These are phyloP conservation scores for Heloderma charlesbogerti DNA, from an alignment of 2,113 vertebrate species.

Conservation along the genomic window DNA sequence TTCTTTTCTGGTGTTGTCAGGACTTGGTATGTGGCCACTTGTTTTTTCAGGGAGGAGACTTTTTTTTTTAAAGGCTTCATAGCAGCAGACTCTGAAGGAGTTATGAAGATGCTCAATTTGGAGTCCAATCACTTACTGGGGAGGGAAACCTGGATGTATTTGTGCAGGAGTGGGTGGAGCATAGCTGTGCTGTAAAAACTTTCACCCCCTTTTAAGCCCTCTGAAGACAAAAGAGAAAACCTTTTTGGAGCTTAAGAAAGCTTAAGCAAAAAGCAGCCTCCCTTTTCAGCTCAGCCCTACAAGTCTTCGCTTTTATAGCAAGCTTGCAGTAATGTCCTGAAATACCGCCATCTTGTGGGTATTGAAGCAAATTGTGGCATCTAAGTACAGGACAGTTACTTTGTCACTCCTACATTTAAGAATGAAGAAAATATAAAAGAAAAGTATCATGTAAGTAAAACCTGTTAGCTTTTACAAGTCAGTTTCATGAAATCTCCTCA, in stretches of 20 bases:
- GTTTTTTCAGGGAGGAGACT: neutral
- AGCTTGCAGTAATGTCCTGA: slow-evolving; percentile 34
- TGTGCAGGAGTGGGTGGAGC: neutral
- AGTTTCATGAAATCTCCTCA: neutral
- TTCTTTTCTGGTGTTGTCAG: too few species aligned
- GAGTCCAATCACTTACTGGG: neutral
- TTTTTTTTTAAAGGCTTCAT: neutral
- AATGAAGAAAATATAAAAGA: neutral
- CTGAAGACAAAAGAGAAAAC: neutral
- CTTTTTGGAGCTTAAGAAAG: neutral
- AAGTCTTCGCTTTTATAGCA: slow-evolving; percentile 9
- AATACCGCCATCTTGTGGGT: slow-evolving; percentile 61
- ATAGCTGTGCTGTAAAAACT: neutral
- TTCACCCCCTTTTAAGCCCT: neutral
- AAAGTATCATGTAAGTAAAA: neutral
- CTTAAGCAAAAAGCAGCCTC: neutral
- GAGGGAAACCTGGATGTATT: neutral
- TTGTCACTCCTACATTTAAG: neutral
- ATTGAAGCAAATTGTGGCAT: slow-evolving; percentile 1
- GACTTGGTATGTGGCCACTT: neutral
- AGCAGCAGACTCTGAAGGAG: too few species aligned
- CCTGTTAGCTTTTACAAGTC: neutral
- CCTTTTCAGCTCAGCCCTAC: neutral
- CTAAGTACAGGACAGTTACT: neutral
- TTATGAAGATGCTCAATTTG: neutral